Conservation (phyloP, 1,140 invertebrate species). For the Venturia canescens region DNA sequence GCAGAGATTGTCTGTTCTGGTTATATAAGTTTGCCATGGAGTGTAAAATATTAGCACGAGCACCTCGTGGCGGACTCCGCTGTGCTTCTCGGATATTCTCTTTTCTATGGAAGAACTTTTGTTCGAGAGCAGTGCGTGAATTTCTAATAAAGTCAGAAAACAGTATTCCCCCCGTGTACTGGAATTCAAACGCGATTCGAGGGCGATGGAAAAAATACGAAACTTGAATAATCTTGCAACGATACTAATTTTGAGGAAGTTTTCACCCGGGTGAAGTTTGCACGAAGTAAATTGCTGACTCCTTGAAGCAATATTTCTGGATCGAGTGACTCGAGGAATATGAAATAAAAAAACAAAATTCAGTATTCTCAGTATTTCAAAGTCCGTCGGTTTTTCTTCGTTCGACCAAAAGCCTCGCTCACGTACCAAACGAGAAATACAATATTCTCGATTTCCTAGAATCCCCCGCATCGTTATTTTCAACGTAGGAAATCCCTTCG, state of each 20-base stretch:
- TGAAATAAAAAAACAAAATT: too few relatives aligned
- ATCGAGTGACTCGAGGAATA: too few relatives aligned
- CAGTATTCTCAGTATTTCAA: too few relatives aligned
- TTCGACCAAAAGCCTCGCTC: too few relatives aligned
- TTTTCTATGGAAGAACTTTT: neutral
- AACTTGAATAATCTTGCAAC: neutral
- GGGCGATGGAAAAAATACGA: neutral
- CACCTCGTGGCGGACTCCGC: neutral
- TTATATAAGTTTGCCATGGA: conserved; percentile 22
- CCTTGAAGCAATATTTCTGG: too few relatives aligned
- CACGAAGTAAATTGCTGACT: too few relatives aligned
- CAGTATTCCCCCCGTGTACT: neutral
- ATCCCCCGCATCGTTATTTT: too few relatives aligned
- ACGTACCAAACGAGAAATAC: too few relatives aligned
- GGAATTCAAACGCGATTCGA: neutral
- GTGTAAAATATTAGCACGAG: conserved; percentile 14
- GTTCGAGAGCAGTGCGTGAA: neutral
- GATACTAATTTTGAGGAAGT: too few relatives aligned
- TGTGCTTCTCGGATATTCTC: neutral
- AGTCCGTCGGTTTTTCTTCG: too few relatives aligned
- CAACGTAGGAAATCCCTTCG: neutral
- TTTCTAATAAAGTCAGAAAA: neutral
- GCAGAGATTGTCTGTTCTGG: conserved; percentile 11
- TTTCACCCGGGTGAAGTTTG: too few relatives aligned
- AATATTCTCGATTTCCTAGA: too few relatives aligned